Percentiles rank a stretch among this genome's conserved stretches.
Evolutionary conservation across 2,888 invertebrate genomes (phyloP).

Genomic region (Caenorhabditis sp.): DNA sequence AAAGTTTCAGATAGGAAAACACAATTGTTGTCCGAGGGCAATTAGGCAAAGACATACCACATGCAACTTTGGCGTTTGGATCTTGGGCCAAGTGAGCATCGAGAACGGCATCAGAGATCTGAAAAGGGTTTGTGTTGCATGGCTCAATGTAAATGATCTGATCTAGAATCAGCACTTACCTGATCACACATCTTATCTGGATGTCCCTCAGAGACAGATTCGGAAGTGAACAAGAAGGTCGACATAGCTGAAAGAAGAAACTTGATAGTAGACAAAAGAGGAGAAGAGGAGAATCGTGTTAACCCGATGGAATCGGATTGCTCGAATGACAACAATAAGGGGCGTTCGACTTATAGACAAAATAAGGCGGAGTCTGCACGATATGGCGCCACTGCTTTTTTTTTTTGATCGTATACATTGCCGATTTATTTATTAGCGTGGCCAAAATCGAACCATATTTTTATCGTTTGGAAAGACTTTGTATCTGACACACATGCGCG

Average conservation of each 20-base stretch:
- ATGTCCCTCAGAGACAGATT: conserved; percentile 97
- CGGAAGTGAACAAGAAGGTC: conserved; percentile 92
- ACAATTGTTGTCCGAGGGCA: too few species aligned
- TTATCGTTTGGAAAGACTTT: not conserved
- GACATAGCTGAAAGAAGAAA: conserved; percentile 5
- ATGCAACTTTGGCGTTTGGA: conserved; percentile 72
- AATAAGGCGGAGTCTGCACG: conserved; percentile 21
- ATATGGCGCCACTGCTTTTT: conserved; percentile 1
- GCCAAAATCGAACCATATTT: not conserved
- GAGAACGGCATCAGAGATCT: conserved; percentile 84
- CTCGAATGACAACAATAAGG: conserved; percentile 21
- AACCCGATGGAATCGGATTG: not conserved
- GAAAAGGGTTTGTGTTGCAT: conserved; percentile 3
- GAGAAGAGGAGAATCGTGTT: not conserved
- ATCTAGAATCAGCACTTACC: conserved; percentile 74
- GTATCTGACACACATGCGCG: not conserved
- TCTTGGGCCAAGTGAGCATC: conserved; percentile 78
- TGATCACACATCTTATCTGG: conserved; percentile 99
- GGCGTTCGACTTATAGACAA: not conserved
- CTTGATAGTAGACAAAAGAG: not conserved
- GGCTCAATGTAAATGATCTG: not conserved
- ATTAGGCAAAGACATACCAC: conserved; percentile 72
- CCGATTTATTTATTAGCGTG: not conserved
- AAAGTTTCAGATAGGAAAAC: conserved; percentile 11
- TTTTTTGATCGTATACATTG: not conserved